phyloP scores from a whole-genome alignment of 1,140 invertebrate genomes.

The Antheraea mylitta region DNA sequence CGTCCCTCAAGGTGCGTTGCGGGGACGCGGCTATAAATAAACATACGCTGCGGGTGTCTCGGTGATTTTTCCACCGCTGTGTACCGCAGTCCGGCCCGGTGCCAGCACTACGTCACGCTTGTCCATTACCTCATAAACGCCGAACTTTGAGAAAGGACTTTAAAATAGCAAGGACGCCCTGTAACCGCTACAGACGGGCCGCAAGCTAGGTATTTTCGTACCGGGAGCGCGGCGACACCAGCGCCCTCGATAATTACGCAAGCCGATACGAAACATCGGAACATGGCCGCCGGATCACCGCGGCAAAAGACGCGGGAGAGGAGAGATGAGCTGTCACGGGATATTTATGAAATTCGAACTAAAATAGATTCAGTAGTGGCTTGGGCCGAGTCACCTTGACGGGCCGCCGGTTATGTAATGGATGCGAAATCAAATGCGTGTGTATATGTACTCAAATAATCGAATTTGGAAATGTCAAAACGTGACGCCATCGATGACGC shows the following conservation, averaged over 20 bases:
- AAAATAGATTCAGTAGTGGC: constrained; percentile 73
- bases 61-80: constrained; percentile 42
- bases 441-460: constrained; percentile 26
- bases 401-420: constrained; percentile 61
- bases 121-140: constrained; percentile 69
- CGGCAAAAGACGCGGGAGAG: constrained; percentile 67
- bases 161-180: constrained; percentile 74
- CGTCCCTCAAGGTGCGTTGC: constrained; percentile 57
- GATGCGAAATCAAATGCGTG: constrained; percentile 40
- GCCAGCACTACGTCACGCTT: constrained; percentile 59
- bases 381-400: constrained; percentile 74
- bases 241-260: constrained; percentile 61
- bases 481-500: constrained; percentile 44
- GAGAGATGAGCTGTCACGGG: constrained; percentile 73
- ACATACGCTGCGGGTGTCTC: constrained; percentile 44
- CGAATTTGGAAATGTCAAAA: constrained; percentile 55
- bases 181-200: constrained; percentile 18
- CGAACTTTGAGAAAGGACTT: constrained; percentile 73
- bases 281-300: constrained; percentile 58
- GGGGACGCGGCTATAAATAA: constrained; percentile 57
- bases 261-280: constrained; percentile 29
- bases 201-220: constrained; percentile 38
- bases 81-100: constrained; percentile 50
- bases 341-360: constrained; percentile 77
- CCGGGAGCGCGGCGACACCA: constrained; percentile 36